These are phyloP conservation scores for Gobionotothen gibberifrons DNA, from an alignment of 2,797 vertebrate species.

Conservation along the genomic window DNA sequence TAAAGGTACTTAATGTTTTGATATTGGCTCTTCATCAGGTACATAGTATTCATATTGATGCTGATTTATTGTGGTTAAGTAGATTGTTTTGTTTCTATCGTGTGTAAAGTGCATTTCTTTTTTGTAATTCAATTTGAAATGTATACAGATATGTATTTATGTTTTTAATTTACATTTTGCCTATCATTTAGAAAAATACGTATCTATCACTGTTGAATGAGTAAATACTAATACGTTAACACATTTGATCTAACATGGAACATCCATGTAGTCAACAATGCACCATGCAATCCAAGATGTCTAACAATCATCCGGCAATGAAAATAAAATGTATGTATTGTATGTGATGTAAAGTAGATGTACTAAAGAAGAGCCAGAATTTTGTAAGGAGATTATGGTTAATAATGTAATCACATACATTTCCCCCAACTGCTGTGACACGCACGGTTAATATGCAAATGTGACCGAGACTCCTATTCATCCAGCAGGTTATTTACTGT, in stretches of 20 bases:
- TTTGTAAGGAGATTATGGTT: slow-evolving; percentile 13
- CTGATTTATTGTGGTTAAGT: background rate
- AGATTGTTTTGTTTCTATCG: slow-evolving; percentile 11
- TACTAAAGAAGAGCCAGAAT: background rate
- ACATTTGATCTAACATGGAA: background rate
- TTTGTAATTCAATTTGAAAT: background rate
- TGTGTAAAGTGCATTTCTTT: background rate
- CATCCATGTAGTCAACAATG: background rate
- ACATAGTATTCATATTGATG: background rate
- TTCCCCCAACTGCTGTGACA: background rate
- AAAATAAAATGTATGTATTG: background rate
- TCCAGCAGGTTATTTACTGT: slow-evolving; percentile 36
- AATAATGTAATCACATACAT: background rate
- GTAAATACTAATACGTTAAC: background rate
- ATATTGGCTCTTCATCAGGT: too few species aligned
- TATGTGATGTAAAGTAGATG: background rate
- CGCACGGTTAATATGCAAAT: slow-evolving; percentile 16
- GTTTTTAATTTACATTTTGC: background rate
- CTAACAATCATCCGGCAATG: background rate
- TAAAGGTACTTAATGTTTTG: too few species aligned
- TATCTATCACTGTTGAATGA: background rate
- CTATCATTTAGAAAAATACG: background rate
- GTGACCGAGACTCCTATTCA: slow-evolving; percentile 3
- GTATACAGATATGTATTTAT: background rate
- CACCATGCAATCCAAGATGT: background rate